These are phyloP conservation scores for Todus mexicanus DNA, from an alignment of 2,797 vertebrate species.

Conservation along the genomic window DNA sequence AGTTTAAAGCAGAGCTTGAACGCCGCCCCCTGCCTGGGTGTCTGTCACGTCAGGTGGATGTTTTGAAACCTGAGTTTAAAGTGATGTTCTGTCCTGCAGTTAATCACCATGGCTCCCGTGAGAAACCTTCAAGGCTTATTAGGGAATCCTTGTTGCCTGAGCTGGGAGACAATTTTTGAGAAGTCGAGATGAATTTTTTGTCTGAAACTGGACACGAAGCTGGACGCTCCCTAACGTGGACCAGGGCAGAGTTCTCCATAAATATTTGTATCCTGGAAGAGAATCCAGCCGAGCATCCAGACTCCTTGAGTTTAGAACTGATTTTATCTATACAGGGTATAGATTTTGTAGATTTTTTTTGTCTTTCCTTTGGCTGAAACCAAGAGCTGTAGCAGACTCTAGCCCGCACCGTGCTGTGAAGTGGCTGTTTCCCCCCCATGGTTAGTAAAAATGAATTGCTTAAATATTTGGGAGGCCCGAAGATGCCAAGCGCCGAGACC, in stretches of 20 bases:
- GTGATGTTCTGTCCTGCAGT: background rate
- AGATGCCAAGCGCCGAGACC: background rate
- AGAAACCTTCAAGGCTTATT: background rate
- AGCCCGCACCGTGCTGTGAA: accelerated
- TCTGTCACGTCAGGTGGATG: accelerated
- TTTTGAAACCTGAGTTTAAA: background rate
- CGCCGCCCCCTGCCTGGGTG: accelerated
- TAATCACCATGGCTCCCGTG: background rate
- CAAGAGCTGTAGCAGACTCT: background rate
- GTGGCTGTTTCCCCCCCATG: background rate
- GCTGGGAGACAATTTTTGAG: background rate
- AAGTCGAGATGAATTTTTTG: background rate
- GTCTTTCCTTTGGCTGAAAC: background rate
- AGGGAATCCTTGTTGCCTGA: background rate
- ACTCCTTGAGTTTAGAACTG: background rate
- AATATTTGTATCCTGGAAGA: background rate
- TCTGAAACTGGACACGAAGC: background rate
- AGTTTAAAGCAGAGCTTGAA: background rate
- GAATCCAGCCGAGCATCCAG: background rate
- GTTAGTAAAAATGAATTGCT: background rate
- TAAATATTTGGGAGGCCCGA: background rate
- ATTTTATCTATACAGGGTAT: accelerated
- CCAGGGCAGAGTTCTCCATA: background rate
- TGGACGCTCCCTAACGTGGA: background rate
- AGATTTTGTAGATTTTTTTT: background rate